Evolutionary conservation across 2,888 invertebrate species (phyloP).

Genomic region (Notodonta dromedarius): DNA sequence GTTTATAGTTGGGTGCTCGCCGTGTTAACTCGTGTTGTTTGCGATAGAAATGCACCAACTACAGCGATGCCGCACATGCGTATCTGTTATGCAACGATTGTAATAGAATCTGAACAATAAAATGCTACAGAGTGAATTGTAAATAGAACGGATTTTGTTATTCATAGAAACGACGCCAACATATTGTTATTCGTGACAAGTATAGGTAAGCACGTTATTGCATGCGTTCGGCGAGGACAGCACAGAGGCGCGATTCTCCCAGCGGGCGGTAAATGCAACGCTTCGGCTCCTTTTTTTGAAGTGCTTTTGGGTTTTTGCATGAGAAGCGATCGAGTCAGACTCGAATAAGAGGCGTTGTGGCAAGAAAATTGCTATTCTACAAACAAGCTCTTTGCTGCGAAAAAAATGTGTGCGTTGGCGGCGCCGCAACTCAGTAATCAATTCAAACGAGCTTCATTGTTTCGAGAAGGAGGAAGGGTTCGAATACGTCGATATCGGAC

Average conservation of each 20-base stretch:
- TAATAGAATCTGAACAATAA: slow-evolving; percentile 1
- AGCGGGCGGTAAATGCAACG: slow-evolving; percentile 58
- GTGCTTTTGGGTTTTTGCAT: slow-evolving; percentile 56
- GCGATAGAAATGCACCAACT: slow-evolving; percentile 46
- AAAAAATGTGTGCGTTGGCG: slow-evolving; percentile 63
- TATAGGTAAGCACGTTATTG: slow-evolving; percentile 35
- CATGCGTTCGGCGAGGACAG: slow-evolving; percentile 44
- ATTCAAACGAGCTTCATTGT: slow-evolving; percentile 72
- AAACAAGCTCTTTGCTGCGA: slow-evolving; percentile 63
- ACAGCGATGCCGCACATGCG: slow-evolving; percentile 26
- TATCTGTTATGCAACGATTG: neutral
- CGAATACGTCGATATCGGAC: slow-evolving; percentile 58
- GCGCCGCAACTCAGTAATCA: slow-evolving; percentile 63
- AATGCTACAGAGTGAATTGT: slow-evolving; percentile 7
- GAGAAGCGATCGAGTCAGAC: slow-evolving; percentile 55
- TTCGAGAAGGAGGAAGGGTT: slow-evolving; percentile 60
- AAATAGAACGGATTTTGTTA: slow-evolving; percentile 13
- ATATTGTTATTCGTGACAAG: slow-evolving; percentile 40
- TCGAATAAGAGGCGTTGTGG: slow-evolving; percentile 59
- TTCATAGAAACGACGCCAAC: slow-evolving; percentile 21
- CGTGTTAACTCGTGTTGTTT: slow-evolving; percentile 57
- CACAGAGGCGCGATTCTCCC: slow-evolving; percentile 52
- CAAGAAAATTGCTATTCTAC: slow-evolving; percentile 72
- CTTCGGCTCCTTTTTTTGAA: slow-evolving; percentile 53
- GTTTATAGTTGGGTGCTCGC: slow-evolving; percentile 43